Evolutionary conservation across 2,797 vertebrate genomes (phyloP).

Genomic region (Mastacembelus armatus): DNA sequence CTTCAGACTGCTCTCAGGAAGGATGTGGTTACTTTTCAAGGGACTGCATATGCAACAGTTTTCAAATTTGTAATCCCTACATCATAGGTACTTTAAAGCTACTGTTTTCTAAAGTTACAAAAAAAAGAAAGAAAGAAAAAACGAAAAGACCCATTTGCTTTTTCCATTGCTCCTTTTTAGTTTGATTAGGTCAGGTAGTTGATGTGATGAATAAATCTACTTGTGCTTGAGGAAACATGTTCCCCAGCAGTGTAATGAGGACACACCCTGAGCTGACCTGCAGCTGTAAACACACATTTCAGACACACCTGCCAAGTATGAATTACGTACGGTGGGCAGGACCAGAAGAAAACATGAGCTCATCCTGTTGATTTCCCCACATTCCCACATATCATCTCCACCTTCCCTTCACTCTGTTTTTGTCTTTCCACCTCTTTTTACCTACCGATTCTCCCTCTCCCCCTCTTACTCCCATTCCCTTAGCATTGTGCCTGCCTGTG

Average conservation of each 20-base stretch:
- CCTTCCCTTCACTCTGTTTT: slow-evolving; percentile 23
- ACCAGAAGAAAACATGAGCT: slow-evolving; percentile 63
- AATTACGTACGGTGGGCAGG: slow-evolving; percentile 70
- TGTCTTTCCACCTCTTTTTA: slow-evolving; percentile 41
- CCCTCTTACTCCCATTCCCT: slow-evolving; percentile 12
- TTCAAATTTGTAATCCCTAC: slow-evolving; percentile 51
- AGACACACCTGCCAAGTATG: slow-evolving; percentile 70
- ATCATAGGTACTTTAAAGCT: slow-evolving; percentile 26
- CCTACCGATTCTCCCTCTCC: slow-evolving; percentile 39
- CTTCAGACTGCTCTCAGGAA: slow-evolving; percentile 10
- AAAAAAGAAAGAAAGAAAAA: neutral
- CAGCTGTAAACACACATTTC: slow-evolving; percentile 75
- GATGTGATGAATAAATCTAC: slow-evolving; percentile 57
- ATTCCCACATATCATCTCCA: slow-evolving; percentile 53
- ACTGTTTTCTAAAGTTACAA: slow-evolving; percentile 9
- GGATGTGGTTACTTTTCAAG: slow-evolving; percentile 58
- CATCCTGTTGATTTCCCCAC: slow-evolving; percentile 64
- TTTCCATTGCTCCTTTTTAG: slow-evolving; percentile 3
- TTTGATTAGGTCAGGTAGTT: slow-evolving; percentile 14
- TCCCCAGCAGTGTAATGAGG: slow-evolving; percentile 52
- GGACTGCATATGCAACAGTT: slow-evolving; percentile 33
- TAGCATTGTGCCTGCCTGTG: slow-evolving; percentile 35
- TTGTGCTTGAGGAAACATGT: slow-evolving; percentile 78
- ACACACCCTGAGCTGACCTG: slow-evolving; percentile 76
- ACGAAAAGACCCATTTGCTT: neutral